Conservation (phyloP, 2,113 vertebrate genomes). For the Gila orcuttii region DNA sequence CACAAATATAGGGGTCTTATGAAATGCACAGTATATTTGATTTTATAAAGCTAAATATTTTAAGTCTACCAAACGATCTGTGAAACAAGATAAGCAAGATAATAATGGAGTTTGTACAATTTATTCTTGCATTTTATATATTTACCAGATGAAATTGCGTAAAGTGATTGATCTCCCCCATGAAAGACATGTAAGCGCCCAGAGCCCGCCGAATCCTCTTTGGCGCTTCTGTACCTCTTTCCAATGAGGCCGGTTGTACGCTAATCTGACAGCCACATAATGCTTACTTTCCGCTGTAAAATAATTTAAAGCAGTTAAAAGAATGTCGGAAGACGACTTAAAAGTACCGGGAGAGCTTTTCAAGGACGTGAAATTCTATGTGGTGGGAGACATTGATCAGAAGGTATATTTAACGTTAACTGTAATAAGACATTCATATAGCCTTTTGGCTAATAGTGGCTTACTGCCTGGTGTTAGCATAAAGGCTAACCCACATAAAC, state of each 20-base stretch:
- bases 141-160: background rate
- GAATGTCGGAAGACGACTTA: constrained; percentile 80
- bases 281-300: constrained; percentile 37
- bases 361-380: constrained; percentile 96
- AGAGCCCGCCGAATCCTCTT: constrained; percentile 68
- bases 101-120: accelerated
- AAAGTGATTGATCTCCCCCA: background rate
- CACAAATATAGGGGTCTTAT: constrained; percentile 22
- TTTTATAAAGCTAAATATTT: background rate
- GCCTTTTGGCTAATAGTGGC: constrained; percentile 60
- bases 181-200: constrained; percentile 52
- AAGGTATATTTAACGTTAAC: constrained; percentile 77
- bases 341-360: constrained; percentile 89
- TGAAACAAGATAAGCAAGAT: accelerated
- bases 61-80: accelerated
- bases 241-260: constrained; percentile 31
- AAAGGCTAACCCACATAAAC: constrained; percentile 12
- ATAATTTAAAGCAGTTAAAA: constrained; percentile 43
- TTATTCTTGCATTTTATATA: background rate
- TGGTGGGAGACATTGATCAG: constrained; percentile 93
- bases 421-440: constrained; percentile 50
- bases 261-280: constrained; percentile 44
- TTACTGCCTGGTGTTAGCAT: constrained; percentile 53
- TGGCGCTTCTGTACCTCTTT: constrained; percentile 66
- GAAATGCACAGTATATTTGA: background rate